phyloP scores from a whole-genome alignment of 64 coral and sea anemone genomes.

The Montipora cactus region DNA sequence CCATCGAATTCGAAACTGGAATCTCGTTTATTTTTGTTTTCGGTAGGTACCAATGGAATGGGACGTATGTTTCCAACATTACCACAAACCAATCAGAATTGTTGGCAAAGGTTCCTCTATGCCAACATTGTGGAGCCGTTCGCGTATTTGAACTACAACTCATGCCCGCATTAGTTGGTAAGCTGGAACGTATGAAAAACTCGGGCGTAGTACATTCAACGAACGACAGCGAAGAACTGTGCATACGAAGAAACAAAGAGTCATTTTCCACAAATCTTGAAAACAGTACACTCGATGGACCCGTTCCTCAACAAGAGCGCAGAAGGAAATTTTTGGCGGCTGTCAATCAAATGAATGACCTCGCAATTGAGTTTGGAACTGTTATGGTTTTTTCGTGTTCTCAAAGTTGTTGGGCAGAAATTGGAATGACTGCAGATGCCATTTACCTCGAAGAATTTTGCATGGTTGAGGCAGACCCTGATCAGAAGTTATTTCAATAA shows the following conservation, averaged over 20 bases:
- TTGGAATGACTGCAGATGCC: background rate
- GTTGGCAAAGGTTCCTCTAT: conserved; percentile 39
- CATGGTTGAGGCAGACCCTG: conserved; percentile 84
- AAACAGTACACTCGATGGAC: background rate
- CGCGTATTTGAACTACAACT: conserved; percentile 81
- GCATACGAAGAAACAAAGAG: background rate
- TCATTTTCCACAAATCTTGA: background rate
- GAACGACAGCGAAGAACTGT: background rate
- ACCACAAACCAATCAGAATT: conserved; percentile 29
- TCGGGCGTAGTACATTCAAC: too few species aligned
- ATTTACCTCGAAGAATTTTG: conserved; percentile 71
- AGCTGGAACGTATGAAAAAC: conserved; percentile 12
- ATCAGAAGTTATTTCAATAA: conserved; percentile 77
- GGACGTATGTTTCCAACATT: conserved; percentile 61
- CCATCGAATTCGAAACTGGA: too few species aligned
- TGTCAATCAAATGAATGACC: conserved; percentile 22
- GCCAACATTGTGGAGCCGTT: conserved; percentile 63
- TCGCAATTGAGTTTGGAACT: conserved; percentile 88
- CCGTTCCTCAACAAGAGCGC: background rate
- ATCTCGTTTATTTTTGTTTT: background rate
- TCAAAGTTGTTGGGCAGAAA: conserved; percentile 74
- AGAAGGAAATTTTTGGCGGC: background rate
- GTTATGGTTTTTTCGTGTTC: conserved; percentile 82
- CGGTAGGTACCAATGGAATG: conserved; percentile 81
- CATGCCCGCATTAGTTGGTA: conserved; percentile 76